Conservation (phyloP, 1,140 invertebrate species). For the Bombus turneri region DNA sequence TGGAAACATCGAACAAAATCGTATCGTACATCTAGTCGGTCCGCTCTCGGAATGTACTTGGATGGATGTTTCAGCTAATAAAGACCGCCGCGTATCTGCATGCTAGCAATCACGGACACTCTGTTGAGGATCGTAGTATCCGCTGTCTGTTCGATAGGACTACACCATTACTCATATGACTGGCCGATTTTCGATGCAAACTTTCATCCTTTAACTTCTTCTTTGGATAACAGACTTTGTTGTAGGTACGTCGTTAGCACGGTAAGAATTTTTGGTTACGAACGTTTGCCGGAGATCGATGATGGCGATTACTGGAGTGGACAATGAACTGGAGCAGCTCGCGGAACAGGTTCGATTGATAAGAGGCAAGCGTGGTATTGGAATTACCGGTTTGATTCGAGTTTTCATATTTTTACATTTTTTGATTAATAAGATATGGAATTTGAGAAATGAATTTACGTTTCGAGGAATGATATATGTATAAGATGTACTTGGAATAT, state of each 20-base stretch:
- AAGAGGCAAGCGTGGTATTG: background rate
- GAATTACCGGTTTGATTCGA: background rate
- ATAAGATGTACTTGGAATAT: too few species aligned
- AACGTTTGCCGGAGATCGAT: background rate
- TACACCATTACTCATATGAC: slow-evolving; percentile 4
- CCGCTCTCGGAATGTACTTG: background rate
- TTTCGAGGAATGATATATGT: too few species aligned
- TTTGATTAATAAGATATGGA: background rate
- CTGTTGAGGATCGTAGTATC: background rate
- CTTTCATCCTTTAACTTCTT: too few species aligned
- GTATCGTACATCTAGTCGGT: slow-evolving; percentile 23
- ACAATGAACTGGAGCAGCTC: background rate
- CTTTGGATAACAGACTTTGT: background rate
- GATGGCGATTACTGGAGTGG: background rate
- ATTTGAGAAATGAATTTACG: background rate
- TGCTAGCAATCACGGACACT: background rate
- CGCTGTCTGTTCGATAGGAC: background rate
- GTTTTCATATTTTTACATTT: background rate
- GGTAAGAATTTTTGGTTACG: background rate
- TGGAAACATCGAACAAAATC: slow-evolving; percentile 15
- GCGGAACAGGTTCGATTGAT: background rate
- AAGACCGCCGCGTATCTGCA: slow-evolving; percentile 33
- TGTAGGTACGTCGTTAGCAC: background rate
- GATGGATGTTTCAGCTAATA: slow-evolving; percentile 20
- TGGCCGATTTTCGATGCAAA: background rate